phyloP scores from a whole-genome alignment of 2,888 invertebrate species.

The Ceraclea dissimilis region DNA sequence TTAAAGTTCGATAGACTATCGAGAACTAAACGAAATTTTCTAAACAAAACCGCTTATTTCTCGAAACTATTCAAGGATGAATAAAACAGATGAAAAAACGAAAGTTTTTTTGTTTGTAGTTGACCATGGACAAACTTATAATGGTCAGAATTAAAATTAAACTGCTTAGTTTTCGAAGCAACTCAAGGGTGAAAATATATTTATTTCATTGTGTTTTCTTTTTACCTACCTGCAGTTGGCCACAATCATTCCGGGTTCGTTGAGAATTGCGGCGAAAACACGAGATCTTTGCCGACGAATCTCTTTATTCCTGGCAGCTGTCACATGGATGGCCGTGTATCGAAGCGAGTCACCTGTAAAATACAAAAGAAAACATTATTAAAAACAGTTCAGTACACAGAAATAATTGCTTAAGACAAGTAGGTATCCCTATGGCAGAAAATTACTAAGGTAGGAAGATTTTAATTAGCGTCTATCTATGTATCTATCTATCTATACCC shows the following conservation, averaged over 20 bases:
- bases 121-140: no score
- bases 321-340: slow-evolving; percentile 10
- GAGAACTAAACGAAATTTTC: no score
- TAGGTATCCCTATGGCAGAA: no score
- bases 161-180: no score
- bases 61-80: not conserved
- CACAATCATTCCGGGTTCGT: slow-evolving; percentile 22
- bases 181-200: not conserved
- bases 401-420: no score
- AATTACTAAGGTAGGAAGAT: no score
- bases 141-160: no score
- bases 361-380: not conserved
- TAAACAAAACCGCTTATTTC: no score
- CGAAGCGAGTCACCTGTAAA: slow-evolving; percentile 20
- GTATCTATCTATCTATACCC: no score
- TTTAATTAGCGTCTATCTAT: no score
- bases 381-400: no score
- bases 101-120: not conserved
- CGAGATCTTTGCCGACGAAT: slow-evolving; percentile 9
- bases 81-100: not conserved
- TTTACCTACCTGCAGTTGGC: slow-evolving; percentile 24
- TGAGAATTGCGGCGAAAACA: slow-evolving; percentile 12
- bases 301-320: slow-evolving; percentile 9
- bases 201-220: not conserved
- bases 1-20: no score